Conservation (phyloP, 2,888 invertebrate species). For the Hydrotaea diabolus region DNA sequence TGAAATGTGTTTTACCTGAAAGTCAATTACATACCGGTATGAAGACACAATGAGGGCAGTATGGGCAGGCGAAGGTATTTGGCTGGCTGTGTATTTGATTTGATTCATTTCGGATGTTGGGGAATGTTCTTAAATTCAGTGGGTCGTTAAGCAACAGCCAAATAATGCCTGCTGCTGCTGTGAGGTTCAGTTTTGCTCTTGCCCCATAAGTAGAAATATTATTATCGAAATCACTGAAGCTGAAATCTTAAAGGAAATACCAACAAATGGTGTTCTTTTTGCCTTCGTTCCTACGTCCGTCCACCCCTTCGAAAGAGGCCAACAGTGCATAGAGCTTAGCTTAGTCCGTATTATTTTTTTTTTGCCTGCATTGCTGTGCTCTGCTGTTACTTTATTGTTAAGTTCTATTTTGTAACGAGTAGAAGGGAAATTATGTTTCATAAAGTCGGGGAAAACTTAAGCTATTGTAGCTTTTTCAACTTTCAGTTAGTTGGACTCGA, state of each 20-base stretch:
- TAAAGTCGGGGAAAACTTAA: constrained; percentile 15
- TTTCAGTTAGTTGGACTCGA: not conserved
- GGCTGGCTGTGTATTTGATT: not conserved
- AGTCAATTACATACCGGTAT: too few species aligned
- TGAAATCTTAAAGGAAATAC: constrained; percentile 14
- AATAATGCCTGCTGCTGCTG: not conserved
- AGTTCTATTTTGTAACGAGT: not conserved
- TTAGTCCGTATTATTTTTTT: not conserved
- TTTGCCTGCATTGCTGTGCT: not conserved
- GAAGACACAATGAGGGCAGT: not conserved
- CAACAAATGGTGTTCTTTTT: not conserved
- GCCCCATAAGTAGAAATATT: not conserved
- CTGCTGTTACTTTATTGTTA: not conserved
- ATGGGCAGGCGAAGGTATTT: not conserved
- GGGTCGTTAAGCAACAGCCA: not conserved
- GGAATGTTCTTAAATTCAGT: not conserved
- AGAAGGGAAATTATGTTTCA: constrained; percentile 27
- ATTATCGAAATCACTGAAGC: constrained; percentile 36
- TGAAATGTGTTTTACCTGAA: not conserved
- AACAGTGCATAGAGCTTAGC: not conserved
- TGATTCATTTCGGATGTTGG: not conserved
- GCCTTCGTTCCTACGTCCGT: too few species aligned
- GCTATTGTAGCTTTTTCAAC: not conserved
- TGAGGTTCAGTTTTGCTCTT: not conserved
- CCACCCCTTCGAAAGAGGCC: not conserved